Evolutionary conservation across 1,140 invertebrate species (phyloP), one percentile per base, ranked within the genome.

Genomic region (Xylocopa sonorina): DNA sequence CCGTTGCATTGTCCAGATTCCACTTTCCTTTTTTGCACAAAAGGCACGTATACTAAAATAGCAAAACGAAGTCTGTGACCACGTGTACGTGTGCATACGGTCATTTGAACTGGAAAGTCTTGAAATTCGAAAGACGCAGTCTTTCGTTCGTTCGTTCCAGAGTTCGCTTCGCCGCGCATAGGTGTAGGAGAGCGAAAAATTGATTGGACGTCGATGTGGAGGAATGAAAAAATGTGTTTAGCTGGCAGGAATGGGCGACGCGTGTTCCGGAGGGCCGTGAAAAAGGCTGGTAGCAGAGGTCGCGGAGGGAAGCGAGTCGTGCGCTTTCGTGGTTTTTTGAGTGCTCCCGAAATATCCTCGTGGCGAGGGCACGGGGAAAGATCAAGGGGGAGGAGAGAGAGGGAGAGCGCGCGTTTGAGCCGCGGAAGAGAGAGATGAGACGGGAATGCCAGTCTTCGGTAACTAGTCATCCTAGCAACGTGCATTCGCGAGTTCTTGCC

Each of bases 391-490:
- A 75, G 73, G 62, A 78, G 14, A 74, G 72, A 48, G 71, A 84
- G 71, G 68, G 57, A 79, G 68, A 51, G 77, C 83, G 79, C 73
- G 38, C 48, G 73, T 51, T 77, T 29, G 48, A 57, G 34, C 27
- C 53, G 68, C 67, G 50, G 81, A 73, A 75, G 81, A 73, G 51
- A 76, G 83, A 83, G 80, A 72, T 48, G 74, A 80, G 80, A 85
- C 76, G 76, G 71, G 69, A 83, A 86, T 85, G 88, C 86, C 89
- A 90, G 88, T 91, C 82, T 83, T 85, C 77, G 81, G 71, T 80
- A 80, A 84, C 84, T 87, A 84, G 78, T 90, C 81, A 85, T 80
- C 80, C 80, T 69, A 81, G 82, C 86, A 80, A 84, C 82, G 79
- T 78, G 77, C 76, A 46, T 53, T 75, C 71, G 74, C 67, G 73